Evolutionary conservation across 53 echinoderm and acorn worm species (phyloP), one percentile per base, ranked within the genome.

Genomic region (Echinometra lucunter): DNA sequence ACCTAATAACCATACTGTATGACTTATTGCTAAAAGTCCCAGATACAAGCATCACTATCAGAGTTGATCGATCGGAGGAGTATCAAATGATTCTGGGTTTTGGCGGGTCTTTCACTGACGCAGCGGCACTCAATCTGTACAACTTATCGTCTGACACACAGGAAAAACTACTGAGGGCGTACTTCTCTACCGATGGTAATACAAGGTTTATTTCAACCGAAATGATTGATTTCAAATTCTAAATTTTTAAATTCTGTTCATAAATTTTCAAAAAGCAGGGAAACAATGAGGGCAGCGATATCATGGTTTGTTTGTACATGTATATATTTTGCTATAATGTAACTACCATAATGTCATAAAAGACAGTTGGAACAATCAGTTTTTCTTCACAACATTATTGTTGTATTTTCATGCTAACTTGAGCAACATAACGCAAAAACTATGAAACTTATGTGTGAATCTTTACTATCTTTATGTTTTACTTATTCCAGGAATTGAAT

Each of bases 61-160:
- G 58, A 28, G 85, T 94, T 35, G 85, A 94, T 44, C 63, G 85
- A 44, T 82, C 90, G 10, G 80, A 58, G 4, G 91, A 93, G 53
- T 96, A 94, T 58, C 97, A 97, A 88, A 92, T 72, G 0, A 96
- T 97, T 25, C 30, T 96, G 9, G 97, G 97, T 35, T 97, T 97
- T 93, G 97, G 97, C 90, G 97, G 97, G 44, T 96, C 96, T 63
- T 97, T 97, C 90, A 96, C 97, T 2, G 97, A 97, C 58, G 91
- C 97, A 27, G 96, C 97, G 28, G 95, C 96, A 2, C 95, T 97
- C 17, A 97, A 97, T 63, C 96, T 97, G 9, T 83, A 97, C 89
- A 97, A 96, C 38, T 18, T 97, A 19, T 96, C 97, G 6, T 91
- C 95, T 70, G 89, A 90, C n/a, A 93, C 89, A 10, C 97, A 97